Evolutionary conservation across 2,888 invertebrate genomes (phyloP), one percentile per base, ranked within the genome.

Genomic region (Apamea monoglypha): DNA sequence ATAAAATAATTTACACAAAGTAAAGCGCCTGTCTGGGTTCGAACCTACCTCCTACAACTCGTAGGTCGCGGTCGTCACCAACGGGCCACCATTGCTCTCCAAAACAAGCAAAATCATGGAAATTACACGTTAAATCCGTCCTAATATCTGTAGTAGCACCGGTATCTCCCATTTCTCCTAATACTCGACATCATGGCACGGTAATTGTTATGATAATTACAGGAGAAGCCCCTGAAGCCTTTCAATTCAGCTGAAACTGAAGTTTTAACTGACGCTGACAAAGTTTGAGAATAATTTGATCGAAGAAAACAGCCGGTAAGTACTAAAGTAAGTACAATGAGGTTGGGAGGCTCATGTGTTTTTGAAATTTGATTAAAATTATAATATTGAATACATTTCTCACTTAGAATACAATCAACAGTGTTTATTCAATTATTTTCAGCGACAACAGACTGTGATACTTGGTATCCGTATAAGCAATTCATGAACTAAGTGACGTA

Each of bases 121-220:
- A 84, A 74, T 64, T 25, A 74, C 72, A 32, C 4, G 68, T 63
- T 72, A 66, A 61, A 78, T 69, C 78, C 68, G 5, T 64, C 10
- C 7, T 61, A 66, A 82, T 40, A 32, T 66, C 68, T 36, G 14
- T 72, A 76, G 47, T 36, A 71, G 63, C n/a, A 47, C 53, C 74
- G 18, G 50, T 61, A 47, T 67, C 63, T 72, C 67, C 18, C 74
- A 7, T 72, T 71, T 16, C 53, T 70, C 40, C 56, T 76, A 47
- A 74, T 36, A n/a, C n/a, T n/a, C n/a, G n/a, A n/a, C 79, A 50
- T 78, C 61, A 78, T 68, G 61, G 18, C n/a, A 40, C 50, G 44
- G 74, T 80, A 80, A 88, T 83, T 88, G 72, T 88, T 88, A 88
- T 86, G 80, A 76, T 83, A 87, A 87, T 88, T 72, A 80, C 80